Percentiles rank a stretch among this genome's conserved stretches.
These are phyloP conservation scores for Drosophila neotestacea DNA, from an alignment of 2,888 invertebrate genomes.

Conservation along the genomic window DNA sequence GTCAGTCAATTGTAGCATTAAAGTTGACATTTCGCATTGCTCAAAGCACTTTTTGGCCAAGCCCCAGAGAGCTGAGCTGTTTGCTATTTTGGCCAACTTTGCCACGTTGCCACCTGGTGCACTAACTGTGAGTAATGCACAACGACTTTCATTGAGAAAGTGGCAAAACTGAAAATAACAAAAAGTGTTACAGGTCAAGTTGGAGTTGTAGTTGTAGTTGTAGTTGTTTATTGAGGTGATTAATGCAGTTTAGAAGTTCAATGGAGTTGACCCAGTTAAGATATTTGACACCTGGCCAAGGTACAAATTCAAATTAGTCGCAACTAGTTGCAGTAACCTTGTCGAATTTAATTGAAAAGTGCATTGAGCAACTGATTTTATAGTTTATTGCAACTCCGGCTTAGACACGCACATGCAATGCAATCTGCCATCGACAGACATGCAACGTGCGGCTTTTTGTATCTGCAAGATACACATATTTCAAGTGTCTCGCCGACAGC, in stretches of 20 bases:
- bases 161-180: constrained; percentile 10
- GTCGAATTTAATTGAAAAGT: constrained; percentile 67
- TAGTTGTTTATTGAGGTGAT: constrained; percentile 27
- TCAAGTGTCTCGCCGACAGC: constrained; percentile 76
- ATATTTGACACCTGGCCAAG: constrained; percentile 49
- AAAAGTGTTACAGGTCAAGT: constrained; percentile 16
- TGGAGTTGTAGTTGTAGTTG: background rate
- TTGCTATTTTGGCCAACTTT: constrained; percentile 58
- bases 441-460: constrained; percentile 44
- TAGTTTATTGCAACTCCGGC: constrained; percentile 53
- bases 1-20: constrained; percentile 69
- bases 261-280: constrained; percentile 47
- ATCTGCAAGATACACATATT: constrained; percentile 71
- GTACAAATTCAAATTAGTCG: constrained; percentile 41
- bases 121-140: constrained; percentile 48
- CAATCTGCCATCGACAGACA: constrained; percentile 66
- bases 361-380: constrained; percentile 48
- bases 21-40: constrained; percentile 52
- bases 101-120: constrained; percentile 18
- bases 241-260: constrained; percentile 46
- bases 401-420: constrained; percentile 65
- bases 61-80: constrained; percentile 27
- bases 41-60: constrained; percentile 39
- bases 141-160: constrained; percentile 50
- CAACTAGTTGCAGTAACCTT: constrained; percentile 47